Evolutionary conservation across 2,888 invertebrate species (phyloP).

Genomic region (Ctenicera cuprea): DNA sequence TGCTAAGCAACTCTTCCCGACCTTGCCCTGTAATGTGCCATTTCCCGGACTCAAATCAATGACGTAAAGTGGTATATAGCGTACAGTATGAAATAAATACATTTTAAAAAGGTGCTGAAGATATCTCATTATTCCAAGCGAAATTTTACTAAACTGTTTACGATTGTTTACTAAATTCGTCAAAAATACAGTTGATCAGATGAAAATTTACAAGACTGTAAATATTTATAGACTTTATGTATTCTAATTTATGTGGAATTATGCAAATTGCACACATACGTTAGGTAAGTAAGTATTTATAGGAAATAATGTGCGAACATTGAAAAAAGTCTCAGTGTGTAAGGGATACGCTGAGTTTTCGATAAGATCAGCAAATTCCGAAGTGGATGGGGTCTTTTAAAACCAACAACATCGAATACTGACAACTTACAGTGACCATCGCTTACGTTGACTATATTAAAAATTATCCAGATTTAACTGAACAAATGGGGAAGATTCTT

Average conservation of each 20-base stretch:
- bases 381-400: constrained; percentile 38
- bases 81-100: too few relatives aligned
- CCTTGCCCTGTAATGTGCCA: too few relatives aligned
- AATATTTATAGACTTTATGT: background rate
- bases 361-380: constrained; percentile 45
- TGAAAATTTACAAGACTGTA: background rate
- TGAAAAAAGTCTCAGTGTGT: constrained; percentile 19
- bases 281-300: constrained; percentile 8
- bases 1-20: too few relatives aligned
- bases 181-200: too few relatives aligned
- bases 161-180: too few relatives aligned
- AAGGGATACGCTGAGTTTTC: constrained; percentile 23
- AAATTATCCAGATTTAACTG: constrained; percentile 64
- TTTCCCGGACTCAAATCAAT: too few relatives aligned
- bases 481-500: constrained; percentile 60
- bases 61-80: too few relatives aligned
- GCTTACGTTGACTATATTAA: constrained; percentile 64
- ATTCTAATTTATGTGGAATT: constrained; percentile 17
- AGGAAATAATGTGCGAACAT: constrained; percentile 32
- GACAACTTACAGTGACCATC: constrained; percentile 63
- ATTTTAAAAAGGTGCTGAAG: too few relatives aligned
- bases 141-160: too few relatives aligned
- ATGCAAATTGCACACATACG: constrained; percentile 11
- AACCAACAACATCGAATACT: constrained; percentile 45
- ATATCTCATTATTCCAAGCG: too few relatives aligned